Base-by-base conservation (phyloP, 2,797 vertebrate genomes). In the Pseudopleuronectes americanus region DNA sequence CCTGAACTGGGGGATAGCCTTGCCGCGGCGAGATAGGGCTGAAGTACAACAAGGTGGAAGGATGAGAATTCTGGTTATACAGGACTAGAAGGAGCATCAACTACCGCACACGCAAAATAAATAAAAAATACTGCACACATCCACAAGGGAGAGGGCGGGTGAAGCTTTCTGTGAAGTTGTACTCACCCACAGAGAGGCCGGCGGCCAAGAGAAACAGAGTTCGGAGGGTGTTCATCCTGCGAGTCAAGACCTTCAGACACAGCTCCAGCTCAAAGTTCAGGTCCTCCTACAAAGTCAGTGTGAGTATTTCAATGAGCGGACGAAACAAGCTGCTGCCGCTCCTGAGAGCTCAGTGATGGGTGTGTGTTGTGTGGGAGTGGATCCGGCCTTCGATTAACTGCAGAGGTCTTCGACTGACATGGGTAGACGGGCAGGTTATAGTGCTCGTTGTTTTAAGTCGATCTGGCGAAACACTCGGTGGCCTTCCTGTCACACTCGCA, bases 401-500 rank as follows among this genome's bases (percentile, higher is more conserved):
- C 12, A 2, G 54, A n/a, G 6, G 10, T 41, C 1, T 76, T 81
- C 26, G 58, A 91, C 0, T 90, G 23, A 79, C 94, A 95, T 4
- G 26, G 43, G 0, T 47, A 77, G 7, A 79, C 9, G 24, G 64
- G 75, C 36, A 96, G 74, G 0, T 81, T 0, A 31, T 73, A 80
- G 64, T 96, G 0, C 0, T 88, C 19, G 0, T 83, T 6, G 64
- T 75, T 90, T 88, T 96, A 96, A 0, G 83, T 41, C 0, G 83
- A 80, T 14, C 38, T 72, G 65, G 89, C 69, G n/a, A 97, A 97
- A 85, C 96, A 97, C 43, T 90, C 90, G 2, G 94, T 92, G 0
- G 96, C 95, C 0, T 72, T 12, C 19, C 93, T 92, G 92, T 97
- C 96, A 0, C 96, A 97, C 69, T 95, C 90, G 28, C 95, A 97